Evolutionary conservation across 2,888 invertebrate genomes (phyloP), one percentile per base, ranked within the genome.

Genomic region (Euplagia quadripunctaria): DNA sequence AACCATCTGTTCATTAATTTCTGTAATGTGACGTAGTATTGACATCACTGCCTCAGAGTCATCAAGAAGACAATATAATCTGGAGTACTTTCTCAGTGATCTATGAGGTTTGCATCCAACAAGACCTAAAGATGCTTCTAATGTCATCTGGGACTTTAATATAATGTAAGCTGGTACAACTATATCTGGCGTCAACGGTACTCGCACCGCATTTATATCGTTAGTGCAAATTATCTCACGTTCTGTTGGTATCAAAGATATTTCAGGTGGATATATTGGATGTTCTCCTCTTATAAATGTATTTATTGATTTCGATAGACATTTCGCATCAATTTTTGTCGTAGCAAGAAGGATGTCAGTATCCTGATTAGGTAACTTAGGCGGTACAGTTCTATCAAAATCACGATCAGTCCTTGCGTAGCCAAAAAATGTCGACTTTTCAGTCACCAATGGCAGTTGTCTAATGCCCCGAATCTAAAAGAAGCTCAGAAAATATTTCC

Each of bases 211-310:
- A 83, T 95, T 95, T 9, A 94, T 87, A 78, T 95, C 94, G 76
- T 95, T 95, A 4, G 94, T 94, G 76, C 94, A 95, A 69, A 87
- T 80, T 31, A 77, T 82, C 80, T 92, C 90, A 61, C 94, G 89
- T 20, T 85, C 80, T 58, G 87, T 72, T 8, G 68, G 67, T 9
- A 69, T 77, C 9, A 89, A 73, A 20, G 77, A 75, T n/a, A 77
- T 64, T 73, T 77, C 83, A 20, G 91, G 90, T 64, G 95, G 94
- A 78, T 86, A 92, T 61, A 95, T 79, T 3, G 94, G 87, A 81
- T 88, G 95, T 52, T 95, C 95, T 73, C 91, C 94, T 76, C 85
- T 86, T 5, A 93, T 72, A 63, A 91, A 84, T 20, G 83, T 84
- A 78, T 92, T 94, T 2, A 85, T 72, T 31, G 88, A 85, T 82